Conservation (phyloP, 2,797 vertebrate genomes). For the Zalophus californianus region DNA sequence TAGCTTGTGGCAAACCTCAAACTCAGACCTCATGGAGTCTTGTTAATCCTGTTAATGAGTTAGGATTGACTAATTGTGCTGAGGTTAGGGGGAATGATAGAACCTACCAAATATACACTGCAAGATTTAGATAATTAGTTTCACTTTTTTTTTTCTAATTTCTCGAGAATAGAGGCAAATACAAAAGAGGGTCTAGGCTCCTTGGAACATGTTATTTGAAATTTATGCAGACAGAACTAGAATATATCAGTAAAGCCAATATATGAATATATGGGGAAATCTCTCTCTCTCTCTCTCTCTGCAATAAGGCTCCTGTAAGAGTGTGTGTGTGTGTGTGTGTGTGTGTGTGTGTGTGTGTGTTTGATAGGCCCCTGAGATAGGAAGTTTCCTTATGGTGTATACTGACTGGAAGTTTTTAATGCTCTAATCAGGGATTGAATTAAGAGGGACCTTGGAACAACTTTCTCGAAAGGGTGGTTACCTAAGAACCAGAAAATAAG, state of each 20-base stretch:
- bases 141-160: background rate
- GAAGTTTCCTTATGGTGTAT: background rate
- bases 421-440: background rate
- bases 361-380: background rate
- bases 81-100: constrained; percentile 33
- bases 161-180: background rate
- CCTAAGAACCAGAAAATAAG: background rate
- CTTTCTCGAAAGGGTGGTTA: background rate
- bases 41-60: background rate
- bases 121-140: background rate
- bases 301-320: background rate
- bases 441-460: constrained; percentile 11
- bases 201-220: constrained; percentile 33
- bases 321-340: background rate
- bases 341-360: background rate
- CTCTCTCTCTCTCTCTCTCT: background rate
- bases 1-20: background rate
- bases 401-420: background rate
- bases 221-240: background rate
- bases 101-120: background rate
- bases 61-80: background rate
- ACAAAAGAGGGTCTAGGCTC: background rate
- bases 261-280: background rate
- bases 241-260: background rate
- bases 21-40: background rate